These are phyloP conservation scores for Orthosia cruda DNA, from an alignment of 2,888 invertebrate genomes.

Conservation along the genomic window DNA sequence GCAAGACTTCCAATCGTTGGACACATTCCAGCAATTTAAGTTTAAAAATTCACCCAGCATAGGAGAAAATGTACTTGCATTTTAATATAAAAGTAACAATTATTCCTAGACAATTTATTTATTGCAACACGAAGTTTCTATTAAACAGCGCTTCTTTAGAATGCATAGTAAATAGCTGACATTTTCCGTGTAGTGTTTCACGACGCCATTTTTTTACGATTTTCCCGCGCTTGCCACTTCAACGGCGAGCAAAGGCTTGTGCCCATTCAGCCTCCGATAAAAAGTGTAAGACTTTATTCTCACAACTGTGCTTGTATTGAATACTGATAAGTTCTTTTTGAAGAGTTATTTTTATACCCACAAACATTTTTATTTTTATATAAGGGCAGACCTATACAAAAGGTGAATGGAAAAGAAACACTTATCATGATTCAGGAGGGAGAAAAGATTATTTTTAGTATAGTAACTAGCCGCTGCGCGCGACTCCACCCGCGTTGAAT, in stretches of 20 bases:
- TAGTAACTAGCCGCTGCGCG: too few species aligned
- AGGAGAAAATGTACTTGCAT: slow-evolving; percentile 11
- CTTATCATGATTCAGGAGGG: not conserved
- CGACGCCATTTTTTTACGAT: slow-evolving; percentile 16
- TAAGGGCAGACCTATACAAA: not conserved
- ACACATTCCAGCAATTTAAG: slow-evolving; percentile 9
- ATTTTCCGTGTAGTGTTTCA: slow-evolving; percentile 19
- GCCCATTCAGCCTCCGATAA: slow-evolving; percentile 42
- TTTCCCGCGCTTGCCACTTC: slow-evolving; percentile 21
- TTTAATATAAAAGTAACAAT: slow-evolving; percentile 12
- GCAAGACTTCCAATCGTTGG: slow-evolving; percentile 21
- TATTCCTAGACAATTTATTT: slow-evolving; percentile 32
- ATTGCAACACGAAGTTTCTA: slow-evolving; percentile 17
- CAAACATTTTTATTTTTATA: slow-evolving; percentile 5
- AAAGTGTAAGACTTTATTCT: slow-evolving; percentile 27
- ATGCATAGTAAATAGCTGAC: slow-evolving; percentile 27
- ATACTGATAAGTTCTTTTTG: slow-evolving; percentile 45
- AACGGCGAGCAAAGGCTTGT: slow-evolving; percentile 22
- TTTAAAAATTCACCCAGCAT: not conserved
- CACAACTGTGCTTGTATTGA: slow-evolving; percentile 22
- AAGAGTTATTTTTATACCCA: slow-evolving; percentile 11
- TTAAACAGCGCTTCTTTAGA: slow-evolving; percentile 10
- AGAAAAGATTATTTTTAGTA: not conserved
- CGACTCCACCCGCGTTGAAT: too few species aligned
- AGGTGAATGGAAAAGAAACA: not conserved